Percentiles rank a stretch among this genome's conserved stretches.
Conservation (phyloP, 1,140 invertebrate genomes). For the Drosophila sulfurigaster region DNA sequence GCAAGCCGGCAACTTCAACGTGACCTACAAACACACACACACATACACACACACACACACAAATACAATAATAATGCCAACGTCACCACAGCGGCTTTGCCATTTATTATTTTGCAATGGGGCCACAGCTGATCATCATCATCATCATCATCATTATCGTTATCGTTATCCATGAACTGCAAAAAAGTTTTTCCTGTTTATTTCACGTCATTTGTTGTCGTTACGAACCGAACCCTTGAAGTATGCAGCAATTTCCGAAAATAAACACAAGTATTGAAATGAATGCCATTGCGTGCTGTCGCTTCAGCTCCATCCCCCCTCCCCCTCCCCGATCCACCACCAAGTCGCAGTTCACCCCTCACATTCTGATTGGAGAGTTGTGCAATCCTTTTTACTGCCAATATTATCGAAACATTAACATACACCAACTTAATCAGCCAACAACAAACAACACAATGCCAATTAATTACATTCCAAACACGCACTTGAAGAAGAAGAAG, state of each 20-base stretch:
- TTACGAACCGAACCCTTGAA: constrained; percentile 64
- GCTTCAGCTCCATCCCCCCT: constrained; percentile 11
- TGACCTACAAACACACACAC: constrained; percentile 41
- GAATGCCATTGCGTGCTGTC: constrained; percentile 72
- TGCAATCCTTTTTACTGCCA: constrained; percentile 21
- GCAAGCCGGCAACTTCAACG: constrained; percentile 30
- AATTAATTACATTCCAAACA: constrained; percentile 16
- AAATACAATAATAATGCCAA: not conserved
- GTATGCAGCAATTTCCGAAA: constrained; percentile 77
- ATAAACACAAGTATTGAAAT: constrained; percentile 66
- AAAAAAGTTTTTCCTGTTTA: constrained; percentile 25
- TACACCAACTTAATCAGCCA: constrained; percentile 66
- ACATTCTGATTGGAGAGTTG: constrained; percentile 13
- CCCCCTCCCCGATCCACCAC: not conserved
- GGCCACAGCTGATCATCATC: constrained; percentile 44
- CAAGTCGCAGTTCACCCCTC: not conserved
- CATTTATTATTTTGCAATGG: constrained; percentile 55
- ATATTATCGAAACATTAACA: constrained; percentile 54
- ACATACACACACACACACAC: constrained; percentile 16
- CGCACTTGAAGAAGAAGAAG: not conserved
- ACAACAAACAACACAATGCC: constrained; percentile 32
- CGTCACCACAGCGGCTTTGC: constrained; percentile 29
- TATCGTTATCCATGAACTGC: constrained; percentile 35
- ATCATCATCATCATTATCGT: constrained; percentile 29
- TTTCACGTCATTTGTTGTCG: constrained; percentile 37